Conservation (phyloP, 2,113 vertebrate genomes). For the Scolopax mira region DNA sequence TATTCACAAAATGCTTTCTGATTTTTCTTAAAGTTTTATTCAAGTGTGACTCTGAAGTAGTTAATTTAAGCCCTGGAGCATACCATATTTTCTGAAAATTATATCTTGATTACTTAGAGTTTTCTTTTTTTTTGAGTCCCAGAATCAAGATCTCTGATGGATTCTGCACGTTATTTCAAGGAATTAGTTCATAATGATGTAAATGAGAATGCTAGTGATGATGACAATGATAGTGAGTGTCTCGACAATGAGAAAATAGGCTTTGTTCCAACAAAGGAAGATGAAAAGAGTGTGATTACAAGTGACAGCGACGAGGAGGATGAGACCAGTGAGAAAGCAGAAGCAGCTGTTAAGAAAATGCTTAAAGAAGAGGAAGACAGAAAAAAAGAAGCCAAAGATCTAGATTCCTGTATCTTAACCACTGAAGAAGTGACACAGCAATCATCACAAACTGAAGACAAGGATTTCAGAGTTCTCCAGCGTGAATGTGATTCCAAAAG, state of each 20-base stretch:
- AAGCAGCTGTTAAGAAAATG: neutral
- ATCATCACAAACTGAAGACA: neutral
- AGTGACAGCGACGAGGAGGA: neutral
- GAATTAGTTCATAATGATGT: neutral
- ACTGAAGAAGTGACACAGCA: neutral
- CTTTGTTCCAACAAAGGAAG: neutral
- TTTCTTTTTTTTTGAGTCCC: neutral
- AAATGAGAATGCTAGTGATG: neutral
- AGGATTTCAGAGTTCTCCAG: neutral
- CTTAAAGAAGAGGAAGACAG: neutral
- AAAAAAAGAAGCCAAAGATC: neutral
- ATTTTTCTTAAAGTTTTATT: neutral
- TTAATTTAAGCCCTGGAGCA: neutral
- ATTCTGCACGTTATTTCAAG: neutral
- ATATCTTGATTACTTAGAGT: neutral
- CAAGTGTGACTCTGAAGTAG: neutral
- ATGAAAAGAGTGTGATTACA: neutral
- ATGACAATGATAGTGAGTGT: neutral
- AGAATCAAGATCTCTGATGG: slow-evolving; percentile 3
- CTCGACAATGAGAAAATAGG: neutral
- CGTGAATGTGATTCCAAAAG: neutral
- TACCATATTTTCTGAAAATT: neutral
- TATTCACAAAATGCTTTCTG: neutral
- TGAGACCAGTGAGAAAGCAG: neutral
- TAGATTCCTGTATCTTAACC: neutral